Percentiles rank a stretch among this genome's conserved stretches.
phyloP scores from a whole-genome alignment of 92 coral and sea anemone genomes.

The Metridium senile region DNA sequence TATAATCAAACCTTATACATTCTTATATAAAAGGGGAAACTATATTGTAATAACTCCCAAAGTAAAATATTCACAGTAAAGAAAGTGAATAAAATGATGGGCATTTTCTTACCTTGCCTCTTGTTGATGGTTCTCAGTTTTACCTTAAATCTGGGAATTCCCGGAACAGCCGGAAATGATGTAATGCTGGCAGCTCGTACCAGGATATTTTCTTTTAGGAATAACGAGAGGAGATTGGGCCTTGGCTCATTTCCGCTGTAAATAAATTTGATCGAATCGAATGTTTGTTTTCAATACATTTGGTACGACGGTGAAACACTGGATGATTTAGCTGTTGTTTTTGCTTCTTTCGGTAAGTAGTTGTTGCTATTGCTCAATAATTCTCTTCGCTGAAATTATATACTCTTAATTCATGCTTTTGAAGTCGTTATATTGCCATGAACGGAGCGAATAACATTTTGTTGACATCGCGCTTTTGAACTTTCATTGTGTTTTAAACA shows the following conservation, averaged over 20 bases:
- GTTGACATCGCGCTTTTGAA: not conserved
- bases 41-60: too few species aligned
- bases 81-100: too few species aligned
- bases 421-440: not conserved
- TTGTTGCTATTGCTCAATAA: not conserved
- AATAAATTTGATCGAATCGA: not conserved
- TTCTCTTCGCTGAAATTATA: not conserved
- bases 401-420: not conserved
- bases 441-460: not conserved
- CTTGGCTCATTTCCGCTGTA: conserved; percentile 14
- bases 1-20: too few species aligned
- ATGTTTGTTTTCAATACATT: conserved; percentile 12
- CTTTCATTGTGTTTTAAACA: not conserved
- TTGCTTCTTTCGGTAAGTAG: not conserved
- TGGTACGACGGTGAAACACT: not conserved
- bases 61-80: too few species aligned
- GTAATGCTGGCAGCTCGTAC: not conserved
- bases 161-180: conserved; percentile 12
- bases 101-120: not conserved
- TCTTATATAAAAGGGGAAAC: too few species aligned
- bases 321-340: not conserved
- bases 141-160: not conserved
- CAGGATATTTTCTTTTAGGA: not conserved
- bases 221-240: not conserved
- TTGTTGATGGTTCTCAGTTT: too few species aligned